These are phyloP conservation scores for Ypsolopha sequella DNA, from an alignment of 2,888 invertebrate genomes.

Conservation along the genomic window DNA sequence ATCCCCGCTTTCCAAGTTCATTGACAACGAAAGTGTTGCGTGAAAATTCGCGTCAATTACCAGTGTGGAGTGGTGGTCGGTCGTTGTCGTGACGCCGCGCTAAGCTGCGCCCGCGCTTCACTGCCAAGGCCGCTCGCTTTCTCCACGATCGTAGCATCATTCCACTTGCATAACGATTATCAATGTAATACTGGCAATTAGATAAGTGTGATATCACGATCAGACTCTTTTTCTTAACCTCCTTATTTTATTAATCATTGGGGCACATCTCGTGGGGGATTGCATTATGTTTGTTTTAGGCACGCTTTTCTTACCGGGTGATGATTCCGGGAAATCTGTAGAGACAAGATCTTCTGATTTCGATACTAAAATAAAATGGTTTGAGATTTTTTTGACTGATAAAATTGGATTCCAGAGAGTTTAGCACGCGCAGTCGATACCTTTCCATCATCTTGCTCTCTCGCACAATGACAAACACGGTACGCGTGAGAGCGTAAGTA, in stretches of 20 bases:
- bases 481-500: too few species aligned
- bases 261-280: neutral
- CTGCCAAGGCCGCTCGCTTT: conserved; percentile 65
- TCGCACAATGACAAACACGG: too few species aligned
- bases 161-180: conserved; percentile 32
- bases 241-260: neutral
- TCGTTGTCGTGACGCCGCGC: conserved; percentile 27
- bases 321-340: neutral
- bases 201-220: conserved; percentile 11
- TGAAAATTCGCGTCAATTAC: conserved; percentile 59
- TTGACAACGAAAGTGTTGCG: conserved; percentile 67
- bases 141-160: conserved; percentile 39
- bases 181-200: conserved; percentile 51
- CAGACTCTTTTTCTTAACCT: neutral
- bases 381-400: neutral
- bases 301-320: neutral
- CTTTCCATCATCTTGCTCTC: too few species aligned
- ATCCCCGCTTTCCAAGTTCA: conserved; percentile 69
- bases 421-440: too few species aligned
- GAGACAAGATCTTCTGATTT: neutral
- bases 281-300: too few species aligned
- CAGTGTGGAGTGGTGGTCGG: conserved; percentile 11
- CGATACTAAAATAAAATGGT: too few species aligned
- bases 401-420: neutral
- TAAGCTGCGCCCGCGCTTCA: conserved; percentile 44